Percentiles rank a stretch among this genome's conserved stretches.
Conservation (phyloP, 2,888 invertebrate genomes). For the Agonopterix subpropinquella region DNA sequence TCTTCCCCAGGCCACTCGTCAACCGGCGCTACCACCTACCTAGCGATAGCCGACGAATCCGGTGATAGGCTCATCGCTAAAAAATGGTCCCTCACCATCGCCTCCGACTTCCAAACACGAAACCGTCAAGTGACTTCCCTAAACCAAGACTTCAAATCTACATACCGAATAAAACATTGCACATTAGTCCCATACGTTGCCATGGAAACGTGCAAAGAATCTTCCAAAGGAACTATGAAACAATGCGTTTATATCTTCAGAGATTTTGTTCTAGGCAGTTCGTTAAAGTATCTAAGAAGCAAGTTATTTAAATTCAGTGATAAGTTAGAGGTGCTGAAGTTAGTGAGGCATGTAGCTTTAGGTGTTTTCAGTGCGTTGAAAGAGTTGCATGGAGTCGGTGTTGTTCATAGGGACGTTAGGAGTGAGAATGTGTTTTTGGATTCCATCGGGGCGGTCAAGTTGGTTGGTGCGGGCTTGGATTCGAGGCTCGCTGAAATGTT, state of each 20-base stretch:
- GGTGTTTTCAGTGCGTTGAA: slow-evolving; percentile 85
- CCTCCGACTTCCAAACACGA: slow-evolving; percentile 54
- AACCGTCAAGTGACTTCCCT: slow-evolving; percentile 78
- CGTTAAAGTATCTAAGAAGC: slow-evolving; percentile 42
- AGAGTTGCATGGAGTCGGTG: slow-evolving; percentile 87
- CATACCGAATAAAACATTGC: slow-evolving; percentile 81
- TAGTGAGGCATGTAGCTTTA: slow-evolving; percentile 79
- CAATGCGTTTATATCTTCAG: slow-evolving; percentile 81
- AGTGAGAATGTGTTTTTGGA: slow-evolving; percentile 85
- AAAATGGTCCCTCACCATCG: slow-evolving; percentile 81
- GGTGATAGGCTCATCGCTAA: slow-evolving; percentile 83
- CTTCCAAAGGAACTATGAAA: slow-evolving; percentile 37
- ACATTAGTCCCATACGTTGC: slow-evolving; percentile 86
- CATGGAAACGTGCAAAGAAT: slow-evolving; percentile 80
- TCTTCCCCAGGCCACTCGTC: slow-evolving; percentile 78
- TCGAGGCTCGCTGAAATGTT: slow-evolving; percentile 77
- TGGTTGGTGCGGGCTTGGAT: slow-evolving; percentile 84
- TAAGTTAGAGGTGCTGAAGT: slow-evolving; percentile 39
- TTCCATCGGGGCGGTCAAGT: slow-evolving; percentile 73
- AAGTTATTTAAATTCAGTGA: slow-evolving; percentile 38
- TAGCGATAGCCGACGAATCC: slow-evolving; percentile 83
- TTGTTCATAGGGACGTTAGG: slow-evolving; percentile 89
- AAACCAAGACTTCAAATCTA: slow-evolving; percentile 85
- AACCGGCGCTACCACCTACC: slow-evolving; percentile 83
- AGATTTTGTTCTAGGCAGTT: slow-evolving; percentile 77